Base-by-base conservation (phyloP, 2,113 vertebrate species). In the Pseudolaguvia tuberculata region DNA sequence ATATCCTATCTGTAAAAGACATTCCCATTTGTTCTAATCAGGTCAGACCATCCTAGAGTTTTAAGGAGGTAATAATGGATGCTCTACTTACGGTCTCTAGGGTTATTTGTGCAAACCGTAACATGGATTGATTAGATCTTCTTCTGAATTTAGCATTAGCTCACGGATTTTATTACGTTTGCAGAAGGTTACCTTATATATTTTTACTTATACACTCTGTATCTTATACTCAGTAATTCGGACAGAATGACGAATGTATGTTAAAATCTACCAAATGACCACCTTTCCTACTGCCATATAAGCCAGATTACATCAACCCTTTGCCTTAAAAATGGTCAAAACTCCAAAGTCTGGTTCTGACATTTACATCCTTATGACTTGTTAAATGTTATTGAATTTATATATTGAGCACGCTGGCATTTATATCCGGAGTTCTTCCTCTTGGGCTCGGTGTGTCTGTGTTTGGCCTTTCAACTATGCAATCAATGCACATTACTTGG, bases 1-100 rank as follows among this genome's bases (percentile, higher is more conserved):
- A 62, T 52, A 8, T 18, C 15, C 21, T 15, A 27, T 53, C 67
- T 0, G 67, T 55, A 61, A 23, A 53, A 21, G 63, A 69, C 48
- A 68, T 68, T 66, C 25, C 67, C 45, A 27, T 78, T 72, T 81
- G 68, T 52, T 70, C 51, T 65, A 73, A 78, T 75, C 53, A 29
- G 66, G 58, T 80, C 79, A 78, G 48, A 68, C 29, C 58, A 74
- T 27, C 51, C 17, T 39, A 52, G 65, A 47, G 31, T 50, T 62
- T 23, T 75, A 51, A 53, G 52, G 62, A 45, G 61, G 55, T 75
- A 72, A 61, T 53, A 67, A 71, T 23, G 35, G 65, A 55, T 75
- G 51, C 2, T 48, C 29, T 58, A 48, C 45, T 65, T 56, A 48
- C 25, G n/a, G n/a, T 25, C 25, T 51, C 29, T 63, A 13, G 17